These are phyloP conservation scores for Oxytorus armatus DNA, from an alignment of 2,888 invertebrate species.

Conservation along the genomic window DNA sequence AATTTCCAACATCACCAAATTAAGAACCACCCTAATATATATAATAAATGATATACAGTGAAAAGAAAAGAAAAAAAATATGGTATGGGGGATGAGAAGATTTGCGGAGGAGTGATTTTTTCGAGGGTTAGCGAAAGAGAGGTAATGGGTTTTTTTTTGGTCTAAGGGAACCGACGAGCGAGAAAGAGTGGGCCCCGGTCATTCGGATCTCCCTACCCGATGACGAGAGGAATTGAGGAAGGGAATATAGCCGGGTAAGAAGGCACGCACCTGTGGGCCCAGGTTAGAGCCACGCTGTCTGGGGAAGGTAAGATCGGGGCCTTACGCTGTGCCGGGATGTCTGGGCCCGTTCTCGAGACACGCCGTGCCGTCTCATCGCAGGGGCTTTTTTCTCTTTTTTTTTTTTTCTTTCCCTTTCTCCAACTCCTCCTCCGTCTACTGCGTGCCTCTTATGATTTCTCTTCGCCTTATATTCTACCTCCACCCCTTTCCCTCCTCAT, in stretches of 20 bases:
- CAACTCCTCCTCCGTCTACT: slow-evolving; percentile 31
- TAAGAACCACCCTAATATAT: too few relatives aligned
- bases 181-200: slow-evolving; percentile 44
- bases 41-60: slow-evolving; percentile 45
- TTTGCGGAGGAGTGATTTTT: neutral
- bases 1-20: too few relatives aligned
- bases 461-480: slow-evolving; percentile 27
- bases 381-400: neutral
- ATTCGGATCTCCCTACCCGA: slow-evolving; percentile 56
- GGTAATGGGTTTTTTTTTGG: slow-evolving; percentile 76
- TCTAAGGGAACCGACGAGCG: slow-evolving; percentile 70
- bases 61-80: too few relatives aligned
- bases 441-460: slow-evolving; percentile 48
- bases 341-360: slow-evolving; percentile 59
- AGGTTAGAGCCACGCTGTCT: slow-evolving; percentile 73
- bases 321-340: slow-evolving; percentile 63
- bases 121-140: slow-evolving; percentile 65
- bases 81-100: slow-evolving; percentile 53
- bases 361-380: slow-evolving; percentile 58
- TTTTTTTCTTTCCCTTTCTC: slow-evolving; percentile 17
- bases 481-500: slow-evolving; percentile 18
- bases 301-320: slow-evolving; percentile 59
- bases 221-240: slow-evolving; percentile 40
- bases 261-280: slow-evolving; percentile 71
- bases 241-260: slow-evolving; percentile 48